Base-by-base conservation (phyloP, 2,888 invertebrate species). In the Phortica okadai region DNA sequence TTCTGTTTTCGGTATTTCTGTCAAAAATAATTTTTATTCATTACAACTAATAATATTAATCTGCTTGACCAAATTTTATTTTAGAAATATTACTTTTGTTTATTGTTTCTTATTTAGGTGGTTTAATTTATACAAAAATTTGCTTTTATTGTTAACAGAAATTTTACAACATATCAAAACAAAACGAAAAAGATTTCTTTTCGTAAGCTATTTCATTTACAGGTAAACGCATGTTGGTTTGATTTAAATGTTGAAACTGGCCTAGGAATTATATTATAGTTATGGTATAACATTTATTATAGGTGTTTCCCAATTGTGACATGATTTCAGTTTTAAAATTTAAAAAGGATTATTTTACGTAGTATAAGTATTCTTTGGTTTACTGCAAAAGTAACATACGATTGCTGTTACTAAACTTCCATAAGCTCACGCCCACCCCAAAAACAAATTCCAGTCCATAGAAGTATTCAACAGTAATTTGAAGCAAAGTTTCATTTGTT, bases 381-480 rank as follows among this genome's bases (percentile, higher is more conserved):
- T 16, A 25, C 62, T 16, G 8, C 25, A 25, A 62, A 10, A 25
- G 21, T 11, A 62, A 62, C 25, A 62, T 21, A 8, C 21, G 21
- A 25, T 21, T 16, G 10, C 62, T n/a, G 10, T 16, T 14, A n/a
- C 62, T n/a, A 3, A 4, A 25, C 62, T 14, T 59, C 59, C 14
- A 59, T 14, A 16, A 14, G 16, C 14, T 62, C 11, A 16, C 41
- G 10, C 6, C 41, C 8, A 21, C 41, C 10, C 42, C 41, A 66
- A n/a, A 54, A 73, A 14, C 58, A 11, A 42, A 81, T 86, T 85
- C 84, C 88, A 84, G 77, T 79, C 82, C 86, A 21, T 81, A 81
- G 82, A 86, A 89, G 84, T 83, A 80, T 77, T 81, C 77, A 82
- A 81, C 82, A 82, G 83, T 84, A 80, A 67, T 67, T 67, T 16